phyloP scores from a whole-genome alignment of 2,113 vertebrate species.

The Callithrix jacchus region DNA sequence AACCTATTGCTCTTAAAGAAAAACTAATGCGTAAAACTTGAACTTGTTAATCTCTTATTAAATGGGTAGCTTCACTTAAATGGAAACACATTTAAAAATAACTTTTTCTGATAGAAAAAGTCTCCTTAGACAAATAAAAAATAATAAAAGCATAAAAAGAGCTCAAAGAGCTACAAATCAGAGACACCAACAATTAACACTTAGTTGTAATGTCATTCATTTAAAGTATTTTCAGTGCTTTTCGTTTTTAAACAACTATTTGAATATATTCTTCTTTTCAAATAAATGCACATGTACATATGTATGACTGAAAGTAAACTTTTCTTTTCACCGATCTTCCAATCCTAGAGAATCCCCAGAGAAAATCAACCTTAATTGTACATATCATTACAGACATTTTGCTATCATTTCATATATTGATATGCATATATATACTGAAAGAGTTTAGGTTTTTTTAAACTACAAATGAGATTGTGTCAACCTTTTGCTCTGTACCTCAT shows the following conservation, averaged over 20 bases:
- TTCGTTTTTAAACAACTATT: constrained; percentile 29
- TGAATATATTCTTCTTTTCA: not conserved
- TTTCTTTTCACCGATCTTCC: not conserved
- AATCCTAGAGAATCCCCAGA: not conserved
- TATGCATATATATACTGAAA: not conserved
- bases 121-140: not conserved
- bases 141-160: not conserved
- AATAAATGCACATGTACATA: not conserved
- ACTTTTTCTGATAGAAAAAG: not conserved
- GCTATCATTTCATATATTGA: not conserved
- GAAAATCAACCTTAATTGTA: not conserved
- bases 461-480: not conserved
- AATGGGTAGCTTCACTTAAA: not conserved
- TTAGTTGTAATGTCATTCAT: not conserved
- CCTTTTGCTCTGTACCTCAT: not conserved
- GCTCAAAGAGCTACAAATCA: not conserved
- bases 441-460: not conserved
- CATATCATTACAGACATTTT: not conserved
- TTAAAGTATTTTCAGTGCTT: not conserved
- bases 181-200: not conserved
- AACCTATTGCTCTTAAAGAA: not conserved
- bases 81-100: not conserved
- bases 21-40: not conserved
- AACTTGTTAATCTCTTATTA: not conserved
- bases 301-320: not conserved